These are phyloP conservation scores for Drosophila seclusa DNA, from an alignment of 2,888 invertebrate genomes.

Conservation along the genomic window DNA sequence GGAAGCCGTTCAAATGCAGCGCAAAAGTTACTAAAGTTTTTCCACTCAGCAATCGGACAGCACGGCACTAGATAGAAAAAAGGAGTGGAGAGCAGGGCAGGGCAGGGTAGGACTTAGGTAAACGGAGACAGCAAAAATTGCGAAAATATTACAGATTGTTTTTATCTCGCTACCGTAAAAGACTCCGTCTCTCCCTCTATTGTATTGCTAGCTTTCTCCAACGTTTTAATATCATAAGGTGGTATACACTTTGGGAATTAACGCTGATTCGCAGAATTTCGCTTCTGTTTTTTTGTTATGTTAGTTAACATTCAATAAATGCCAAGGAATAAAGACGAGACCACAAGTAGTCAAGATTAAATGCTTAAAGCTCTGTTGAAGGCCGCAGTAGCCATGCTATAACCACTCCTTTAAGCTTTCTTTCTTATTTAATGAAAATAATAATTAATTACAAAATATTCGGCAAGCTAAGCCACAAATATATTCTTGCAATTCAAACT, in stretches of 20 bases:
- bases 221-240: conserved; percentile 21
- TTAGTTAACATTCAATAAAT: conserved; percentile 1
- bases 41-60: conserved; percentile 53
- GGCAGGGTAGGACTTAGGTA: conserved; percentile 7
- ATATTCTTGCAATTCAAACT: neutral
- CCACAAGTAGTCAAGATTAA: neutral
- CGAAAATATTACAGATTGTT: conserved; percentile 64
- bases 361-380: neutral
- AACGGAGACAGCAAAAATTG: conserved; percentile 58
- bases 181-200: neutral
- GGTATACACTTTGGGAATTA: conserved; percentile 51
- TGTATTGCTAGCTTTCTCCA: neutral
- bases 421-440: neutral
- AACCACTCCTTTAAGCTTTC: neutral
- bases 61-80: conserved; percentile 26
- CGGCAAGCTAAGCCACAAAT: neutral
- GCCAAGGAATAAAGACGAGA: neutral
- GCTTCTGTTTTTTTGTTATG: neutral
- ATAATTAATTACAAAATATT: neutral
- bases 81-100: neutral
- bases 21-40: conserved; percentile 68
- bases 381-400: neutral
- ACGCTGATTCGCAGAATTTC: conserved; percentile 44
- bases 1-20: conserved; percentile 69
- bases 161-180: conserved; percentile 32